Evolutionary conservation across 2,797 vertebrate genomes (phyloP), one percentile per base, ranked within the genome.

Genomic region (Sebastes taczanowskii): DNA sequence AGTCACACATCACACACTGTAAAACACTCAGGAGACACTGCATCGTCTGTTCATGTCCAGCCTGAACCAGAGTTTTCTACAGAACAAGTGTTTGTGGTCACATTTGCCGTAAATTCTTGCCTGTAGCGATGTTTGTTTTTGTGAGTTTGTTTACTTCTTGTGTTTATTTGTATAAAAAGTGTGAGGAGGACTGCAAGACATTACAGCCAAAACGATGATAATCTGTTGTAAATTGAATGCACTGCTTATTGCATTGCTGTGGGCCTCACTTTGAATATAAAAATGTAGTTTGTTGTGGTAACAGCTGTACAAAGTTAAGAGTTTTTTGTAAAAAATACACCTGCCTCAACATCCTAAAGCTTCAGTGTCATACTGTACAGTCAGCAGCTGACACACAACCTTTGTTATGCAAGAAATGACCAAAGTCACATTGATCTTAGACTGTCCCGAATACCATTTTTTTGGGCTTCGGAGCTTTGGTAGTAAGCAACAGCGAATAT

Each of bases 1-100:
- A 62, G 68, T 72, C 67, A 71, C 71, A 77, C 78, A 77, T 82
- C 68, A 74, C 84, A 87, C 79, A 56, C 73, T 64, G 74, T 88
- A 85, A 90, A 90, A 80, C 49, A 53, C 67, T 55, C 61, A 2
- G 27, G 27, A 66, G 52, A 80, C 84, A 85, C 53, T 38, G 58
- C 49, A 35, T 32, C 35, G 30, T 64, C 70, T 86, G 84, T 82
- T 72, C 52, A 30, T 27, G 60, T 65, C 23, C 2, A 13, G 22
- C 30, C 49, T 38, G 4, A 63, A 65, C 64, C 1, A 1, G 64
- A 70, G 27, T 25, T 62, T 34, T 46, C 42, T 46, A 46, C 42
- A 46, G 42, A 46, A 46, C 16, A 16, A 7, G 42, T 46, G 42
- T 18, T 18, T 46, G 42, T 46, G 42, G 42, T 46, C 42, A 18